These are phyloP conservation scores for Petromus typicus DNA, from an alignment of 2,113 vertebrate species.

Conservation along the genomic window DNA sequence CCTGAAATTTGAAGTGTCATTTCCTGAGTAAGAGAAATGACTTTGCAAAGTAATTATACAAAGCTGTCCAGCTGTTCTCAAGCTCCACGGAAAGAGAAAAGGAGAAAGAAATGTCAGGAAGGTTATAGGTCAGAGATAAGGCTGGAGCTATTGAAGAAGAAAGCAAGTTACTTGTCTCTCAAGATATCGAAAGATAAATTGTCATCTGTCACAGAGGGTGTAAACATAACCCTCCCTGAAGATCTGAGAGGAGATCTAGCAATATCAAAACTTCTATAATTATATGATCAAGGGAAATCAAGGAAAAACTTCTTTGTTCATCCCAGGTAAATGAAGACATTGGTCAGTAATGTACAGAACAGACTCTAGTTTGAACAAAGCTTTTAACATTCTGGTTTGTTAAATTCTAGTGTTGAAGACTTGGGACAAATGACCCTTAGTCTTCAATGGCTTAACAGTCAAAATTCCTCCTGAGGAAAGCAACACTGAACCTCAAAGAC, in stretches of 20 bases:
- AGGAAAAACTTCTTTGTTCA: conserved; percentile 22
- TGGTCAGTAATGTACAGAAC: not conserved
- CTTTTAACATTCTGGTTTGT: conserved; percentile 18
- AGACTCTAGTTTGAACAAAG: not conserved
- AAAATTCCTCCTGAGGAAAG: not conserved
- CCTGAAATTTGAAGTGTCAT: not conserved
- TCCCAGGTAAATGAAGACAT: not conserved
- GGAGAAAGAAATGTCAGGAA: not conserved
- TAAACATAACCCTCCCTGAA: conserved; percentile 11
- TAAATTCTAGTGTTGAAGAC: conserved; percentile 26
- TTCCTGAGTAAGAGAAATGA: conserved; percentile 33
- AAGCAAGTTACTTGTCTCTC: not conserved
- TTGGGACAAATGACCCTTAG: not conserved
- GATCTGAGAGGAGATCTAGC: not conserved
- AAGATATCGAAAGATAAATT: not conserved
- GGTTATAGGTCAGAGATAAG: not conserved
- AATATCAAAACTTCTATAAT: conserved; percentile 46
- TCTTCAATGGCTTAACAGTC: not conserved
- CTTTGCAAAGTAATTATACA: not conserved
- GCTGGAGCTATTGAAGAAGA: not conserved
- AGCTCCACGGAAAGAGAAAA: not conserved
- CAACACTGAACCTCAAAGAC: not conserved
- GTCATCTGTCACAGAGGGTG: not conserved
- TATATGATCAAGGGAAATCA: not conserved
- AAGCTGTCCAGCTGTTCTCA: not conserved